Base-by-base conservation (phyloP, 1,140 invertebrate species). In the Thereuonema tuberculata region DNA sequence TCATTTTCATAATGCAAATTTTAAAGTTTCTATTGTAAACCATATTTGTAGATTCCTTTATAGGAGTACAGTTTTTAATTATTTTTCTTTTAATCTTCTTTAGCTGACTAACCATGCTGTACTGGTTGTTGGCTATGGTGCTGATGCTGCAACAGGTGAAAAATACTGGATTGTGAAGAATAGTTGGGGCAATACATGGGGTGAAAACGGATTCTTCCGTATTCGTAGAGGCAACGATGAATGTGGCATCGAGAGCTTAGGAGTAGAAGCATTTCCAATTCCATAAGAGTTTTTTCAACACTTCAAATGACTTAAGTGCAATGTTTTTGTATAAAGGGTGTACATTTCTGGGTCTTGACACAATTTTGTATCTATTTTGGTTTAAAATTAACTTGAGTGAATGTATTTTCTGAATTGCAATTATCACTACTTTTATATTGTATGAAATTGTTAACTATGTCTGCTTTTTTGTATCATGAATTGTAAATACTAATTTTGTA, bases 171-270 rank as follows among this genome's bases (percentile, higher is more conserved):
- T 74, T 52, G 66, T 75, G 14, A 72, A 76, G 25, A 77, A 77
- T 64, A 79, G 77, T 48, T 82, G 80, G 80, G 78, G 78, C 12
- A 62, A 65, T 2, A 49, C 62, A 1, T 82, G 80, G 80, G 80
- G 80, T 2, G 77, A 80, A 61, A 60, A 74, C 1, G 80, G 80
- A 1, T 74, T 66, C 60, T 74, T 77, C 65, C 61, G 76, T 27
- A 80, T 82, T 47, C 66, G 70, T 48, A 68, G 79, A 56, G 79
- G 80, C 20, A 70, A 61, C 14, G 75, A 81, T 65, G 77, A 80
- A 68, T 77, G 76, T 58, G 69, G 67, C 17, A 72, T 77, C 53
- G 72, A 72, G 59, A 68, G 66, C 46, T 60, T 70, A 59, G 72
- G 68, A 2, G 66, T 72, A 0, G 66, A 70, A 47, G 67, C 64